phyloP scores from a whole-genome alignment of 1,140 invertebrate species.

The Pseudomyrmex pallidus region DNA sequence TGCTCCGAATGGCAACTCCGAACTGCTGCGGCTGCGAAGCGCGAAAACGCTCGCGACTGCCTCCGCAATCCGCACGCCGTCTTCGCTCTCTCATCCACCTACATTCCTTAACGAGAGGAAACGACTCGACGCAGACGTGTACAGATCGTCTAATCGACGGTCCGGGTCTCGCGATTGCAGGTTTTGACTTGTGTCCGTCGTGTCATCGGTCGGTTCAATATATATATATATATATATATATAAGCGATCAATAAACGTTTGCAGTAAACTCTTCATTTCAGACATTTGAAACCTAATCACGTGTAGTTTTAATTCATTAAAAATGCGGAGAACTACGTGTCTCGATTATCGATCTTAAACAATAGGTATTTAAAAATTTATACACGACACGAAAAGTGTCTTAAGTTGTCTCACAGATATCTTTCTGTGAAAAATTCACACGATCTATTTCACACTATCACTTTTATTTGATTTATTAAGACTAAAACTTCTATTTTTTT shows the following conservation, averaged over 20 bases:
- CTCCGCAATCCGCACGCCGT: constrained; percentile 71
- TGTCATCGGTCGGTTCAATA: background rate
- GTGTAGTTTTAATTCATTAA: background rate
- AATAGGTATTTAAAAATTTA: too few species aligned
- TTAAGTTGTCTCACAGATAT: background rate
- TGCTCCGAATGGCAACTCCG: constrained; percentile 82
- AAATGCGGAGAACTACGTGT: background rate
- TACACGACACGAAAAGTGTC: too few species aligned
- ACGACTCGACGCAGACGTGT: constrained; percentile 70
- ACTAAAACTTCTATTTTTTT: too few species aligned
- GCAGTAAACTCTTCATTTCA: background rate
- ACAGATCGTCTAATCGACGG: constrained; percentile 57
- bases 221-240: too few species aligned
- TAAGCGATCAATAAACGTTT: background rate
- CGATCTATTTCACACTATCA: background rate
- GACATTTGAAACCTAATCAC: background rate
- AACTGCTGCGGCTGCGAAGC: constrained; percentile 74
- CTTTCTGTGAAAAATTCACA: background rate
- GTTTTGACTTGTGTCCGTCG: constrained; percentile 43
- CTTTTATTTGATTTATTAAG: too few species aligned
- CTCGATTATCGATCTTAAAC: background rate
- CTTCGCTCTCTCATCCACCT: constrained; percentile 52
- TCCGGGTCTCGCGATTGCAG: constrained; percentile 39
- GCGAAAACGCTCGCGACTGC: constrained; percentile 76
- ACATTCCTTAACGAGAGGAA: constrained; percentile 74